Conservation (phyloP, 1,140 invertebrate species). For the Pachypeltis micranthus region DNA sequence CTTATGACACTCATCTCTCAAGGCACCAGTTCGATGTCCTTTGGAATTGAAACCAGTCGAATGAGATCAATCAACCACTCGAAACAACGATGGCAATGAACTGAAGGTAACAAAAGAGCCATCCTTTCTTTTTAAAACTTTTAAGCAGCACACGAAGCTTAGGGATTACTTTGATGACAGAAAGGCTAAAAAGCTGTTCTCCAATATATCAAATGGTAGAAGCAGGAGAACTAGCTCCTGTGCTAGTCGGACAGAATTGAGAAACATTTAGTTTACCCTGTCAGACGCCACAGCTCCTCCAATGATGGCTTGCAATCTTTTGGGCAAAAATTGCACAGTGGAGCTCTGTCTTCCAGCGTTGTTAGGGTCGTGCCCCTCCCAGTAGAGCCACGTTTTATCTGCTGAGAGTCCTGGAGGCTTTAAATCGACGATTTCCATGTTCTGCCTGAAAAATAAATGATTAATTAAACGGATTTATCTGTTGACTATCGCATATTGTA, state of each 20-base stretch:
- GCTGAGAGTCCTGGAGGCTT: constrained; percentile 25
- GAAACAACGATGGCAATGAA: too few relatives aligned
- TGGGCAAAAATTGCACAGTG: constrained; percentile 67
- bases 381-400: constrained; percentile 25
- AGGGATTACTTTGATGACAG: too few relatives aligned
- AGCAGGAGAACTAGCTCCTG: neutral
- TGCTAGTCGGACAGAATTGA: too few relatives aligned
- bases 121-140: neutral
- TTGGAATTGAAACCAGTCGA: too few relatives aligned
- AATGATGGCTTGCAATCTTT: constrained; percentile 58
- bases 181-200: too few relatives aligned
- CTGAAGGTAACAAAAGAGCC: neutral
- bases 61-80: too few relatives aligned
- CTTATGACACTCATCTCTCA: too few relatives aligned
- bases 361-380: constrained; percentile 20
- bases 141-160: too few relatives aligned
- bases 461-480: too few relatives aligned
- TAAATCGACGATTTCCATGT: constrained; percentile 13
- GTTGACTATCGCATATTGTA: too few relatives aligned
- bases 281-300: constrained; percentile 32
- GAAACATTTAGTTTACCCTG: too few relatives aligned
- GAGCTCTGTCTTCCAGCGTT: constrained; percentile 19
- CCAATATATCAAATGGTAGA: neutral
- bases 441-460: neutral
- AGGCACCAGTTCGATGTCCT: too few relatives aligned